Conservation (phyloP, 2,888 invertebrate species). For the Lumbricus terrestris region DNA sequence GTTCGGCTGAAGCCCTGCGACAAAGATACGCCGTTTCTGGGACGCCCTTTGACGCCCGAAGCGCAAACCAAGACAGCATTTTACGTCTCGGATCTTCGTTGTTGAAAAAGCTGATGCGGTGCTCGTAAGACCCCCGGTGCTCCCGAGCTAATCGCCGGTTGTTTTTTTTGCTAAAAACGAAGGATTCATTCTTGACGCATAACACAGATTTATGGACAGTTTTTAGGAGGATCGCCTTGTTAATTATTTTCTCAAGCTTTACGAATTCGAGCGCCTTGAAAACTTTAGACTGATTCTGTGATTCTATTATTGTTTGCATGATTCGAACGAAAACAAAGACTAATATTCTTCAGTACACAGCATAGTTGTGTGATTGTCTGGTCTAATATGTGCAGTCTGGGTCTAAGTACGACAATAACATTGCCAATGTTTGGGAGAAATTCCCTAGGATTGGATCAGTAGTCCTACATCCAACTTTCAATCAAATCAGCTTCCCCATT, state of each 20-base stretch:
- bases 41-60: background rate
- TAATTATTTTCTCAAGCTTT: background rate
- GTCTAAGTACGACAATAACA: too few relatives aligned
- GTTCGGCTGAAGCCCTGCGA: background rate
- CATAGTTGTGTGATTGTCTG: too few relatives aligned
- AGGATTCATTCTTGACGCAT: background rate
- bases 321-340: background rate
- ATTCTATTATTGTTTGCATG: background rate
- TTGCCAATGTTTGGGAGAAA: too few relatives aligned
- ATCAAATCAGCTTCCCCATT: too few relatives aligned
- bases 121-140: background rate
- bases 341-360: too few relatives aligned
- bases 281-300: background rate
- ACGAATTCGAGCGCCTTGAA: background rate
- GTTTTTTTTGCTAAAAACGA: background rate
- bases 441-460: too few relatives aligned
- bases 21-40: background rate
- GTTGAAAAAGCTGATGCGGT: background rate
- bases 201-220: background rate
- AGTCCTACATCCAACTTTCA: too few relatives aligned
- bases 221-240: too few relatives aligned
- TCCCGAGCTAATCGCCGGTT: background rate
- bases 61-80: background rate
- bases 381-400: background rate
- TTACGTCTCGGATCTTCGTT: background rate